Base-by-base conservation (phyloP, 2,888 invertebrate genomes). In the Itoplectis maculator region DNA sequence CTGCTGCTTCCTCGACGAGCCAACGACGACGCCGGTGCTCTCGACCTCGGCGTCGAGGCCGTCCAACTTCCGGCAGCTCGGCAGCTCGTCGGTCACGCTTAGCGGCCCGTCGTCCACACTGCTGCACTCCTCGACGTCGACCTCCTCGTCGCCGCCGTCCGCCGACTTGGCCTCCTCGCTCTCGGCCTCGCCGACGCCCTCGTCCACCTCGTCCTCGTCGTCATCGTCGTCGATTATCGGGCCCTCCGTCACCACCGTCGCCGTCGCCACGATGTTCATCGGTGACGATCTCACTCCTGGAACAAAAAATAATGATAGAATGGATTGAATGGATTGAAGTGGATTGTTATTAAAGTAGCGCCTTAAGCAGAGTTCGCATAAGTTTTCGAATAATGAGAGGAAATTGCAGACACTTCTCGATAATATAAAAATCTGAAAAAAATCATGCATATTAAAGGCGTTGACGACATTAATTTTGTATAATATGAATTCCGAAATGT, bases 81-180 rank as follows among this genome's bases (percentile, higher is more conserved):
- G 49, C 18, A 42, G 47, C 11, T 89, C 90, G 84, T 90, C 90
- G 73, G 86, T 85, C 42, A 87, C 82, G 59, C 88, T 86, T 15
- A 91, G 83, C 5, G 93, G 90, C 0, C 93, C 93, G 61, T 93
- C 92, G 88, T 94, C 95, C 59, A 94, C 91, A 89, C 95, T 95
- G 86, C 94, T 94, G 88, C 94, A 94, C 90, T 95, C 94, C 88
- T 95, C 95, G 13, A 95, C 95, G 90, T 95, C 95, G 11, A 94
- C 94, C 89, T 94, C 94, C 47, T 94, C 93, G 47, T 93, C 93
- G 5, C 93, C 93, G 45, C 89, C 89, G 37, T 93, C 93, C 2
- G 93, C 84, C 8, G 89, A 89, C 61, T 89, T 89, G 9, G 85
- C 89, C 56, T 89, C 89, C n/a, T 89, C 89, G 54, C 88, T 90